Base-by-base conservation (phyloP, 2,797 vertebrate genomes). In the Picus viridis region DNA sequence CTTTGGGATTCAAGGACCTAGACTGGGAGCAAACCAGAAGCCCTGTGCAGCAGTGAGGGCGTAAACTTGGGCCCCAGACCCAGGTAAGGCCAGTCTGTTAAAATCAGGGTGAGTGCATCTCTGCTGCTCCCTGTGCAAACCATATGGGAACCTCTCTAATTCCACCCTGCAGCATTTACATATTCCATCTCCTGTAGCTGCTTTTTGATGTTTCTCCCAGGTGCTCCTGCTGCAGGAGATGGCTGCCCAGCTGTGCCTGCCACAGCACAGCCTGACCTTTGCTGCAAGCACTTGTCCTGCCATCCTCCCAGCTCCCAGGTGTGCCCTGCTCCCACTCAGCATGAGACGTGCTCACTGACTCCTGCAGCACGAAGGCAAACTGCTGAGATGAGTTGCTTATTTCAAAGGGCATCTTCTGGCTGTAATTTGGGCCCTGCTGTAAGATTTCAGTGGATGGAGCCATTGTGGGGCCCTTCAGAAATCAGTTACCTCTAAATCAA, bases 141-240 rank as follows among this genome's bases (percentile, higher is more conserved):
- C 70, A 43, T 17, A 16, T 47, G 34, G 82, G 65, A 88, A 76
- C 13, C 13, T 86, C 83, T 86, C 54, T 59, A 51, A 88, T 89
- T 75, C 86, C 77, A 68, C 71, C 73, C 69, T 76, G 74, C 36
- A 3, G 76, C 74, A 67, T 86, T 87, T 89, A 45, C 65, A 59
- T 82, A 45, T 87, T 93, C 95, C 71, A 81, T 95, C 87, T 94
- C 45, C 67, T 94, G 92, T 75, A 81, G 65, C 86, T 74, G 47
- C 87, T 90, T 67, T 75, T 64, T 86, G 65, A 72, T 59, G 29
- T 76, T 89, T 83, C 36, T 89, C 51, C 61, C 39, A 79, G 85
- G 70, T 53, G 45, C 71, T 88, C 3, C 64, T 87, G 65, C 86
- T 88, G 91, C 82, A 20, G 47, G 57, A 92, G 72, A 73, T 76